These are phyloP conservation scores for Dendronephthya gigantea DNA, from an alignment of 64 coral and sea anemone species.

Conservation along the genomic window DNA sequence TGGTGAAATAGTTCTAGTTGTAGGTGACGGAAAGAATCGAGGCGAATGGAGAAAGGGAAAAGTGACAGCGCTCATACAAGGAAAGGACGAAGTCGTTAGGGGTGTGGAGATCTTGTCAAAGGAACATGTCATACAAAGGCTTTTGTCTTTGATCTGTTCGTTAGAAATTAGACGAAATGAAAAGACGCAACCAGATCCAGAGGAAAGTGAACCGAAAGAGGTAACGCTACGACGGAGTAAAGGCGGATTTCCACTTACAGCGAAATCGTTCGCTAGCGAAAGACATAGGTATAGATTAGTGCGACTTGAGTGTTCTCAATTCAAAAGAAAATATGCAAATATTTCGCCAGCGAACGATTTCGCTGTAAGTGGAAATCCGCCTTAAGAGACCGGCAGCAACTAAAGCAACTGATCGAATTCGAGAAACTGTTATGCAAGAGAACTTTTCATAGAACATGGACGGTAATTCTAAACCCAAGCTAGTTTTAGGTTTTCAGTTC, in stretches of 20 bases:
- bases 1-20: background rate
- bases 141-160: background rate
- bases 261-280: too few relatives aligned
- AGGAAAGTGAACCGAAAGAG: background rate
- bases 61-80: background rate
- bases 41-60: background rate
- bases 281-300: too few relatives aligned
- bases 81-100: background rate
- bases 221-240: background rate
- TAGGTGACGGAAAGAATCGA: background rate
- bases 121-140: background rate
- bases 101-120: background rate
- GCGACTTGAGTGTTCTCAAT: too few relatives aligned
- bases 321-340: too few relatives aligned
- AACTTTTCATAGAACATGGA: background rate
- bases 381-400: background rate
- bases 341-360: too few relatives aligned
- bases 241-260: too few relatives aligned
- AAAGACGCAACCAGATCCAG: background rate
- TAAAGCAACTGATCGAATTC: background rate
- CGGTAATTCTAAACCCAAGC: background rate
- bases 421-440: background rate
- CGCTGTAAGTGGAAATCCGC: too few relatives aligned
- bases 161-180: background rate
- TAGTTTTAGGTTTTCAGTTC: too few relatives aligned